Conservation (phyloP, 2,113 vertebrate species). For the Phoxinus phoxinus region DNA sequence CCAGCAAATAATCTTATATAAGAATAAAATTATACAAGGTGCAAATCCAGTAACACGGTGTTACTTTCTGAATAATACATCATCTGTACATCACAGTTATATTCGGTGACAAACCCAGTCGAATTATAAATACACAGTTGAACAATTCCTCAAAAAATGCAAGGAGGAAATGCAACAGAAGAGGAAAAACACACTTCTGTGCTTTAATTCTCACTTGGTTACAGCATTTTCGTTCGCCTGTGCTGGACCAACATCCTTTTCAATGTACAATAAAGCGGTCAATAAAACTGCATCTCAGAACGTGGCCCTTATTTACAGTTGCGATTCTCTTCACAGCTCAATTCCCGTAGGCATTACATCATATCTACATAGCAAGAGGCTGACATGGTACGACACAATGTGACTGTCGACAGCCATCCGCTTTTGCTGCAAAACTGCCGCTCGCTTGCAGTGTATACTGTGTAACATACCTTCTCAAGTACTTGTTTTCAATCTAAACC, state of each 20-base stretch:
- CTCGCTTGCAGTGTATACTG: neutral
- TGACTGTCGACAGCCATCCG: neutral
- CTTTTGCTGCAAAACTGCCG: neutral
- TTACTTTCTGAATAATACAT: slow-evolving; percentile 83
- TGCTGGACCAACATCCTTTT: slow-evolving; percentile 17
- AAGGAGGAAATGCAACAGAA: slow-evolving; percentile 42
- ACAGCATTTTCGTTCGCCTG: slow-evolving; percentile 20
- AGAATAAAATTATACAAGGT: slow-evolving; percentile 99
- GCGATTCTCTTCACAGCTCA: slow-evolving; percentile 11
- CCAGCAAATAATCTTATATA: slow-evolving; percentile 93
- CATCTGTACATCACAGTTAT: slow-evolving; percentile 96
- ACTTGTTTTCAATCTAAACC: neutral
- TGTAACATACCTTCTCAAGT: slow-evolving; percentile 30
- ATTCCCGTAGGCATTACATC: slow-evolving; percentile 13
- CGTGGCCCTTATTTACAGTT: slow-evolving; percentile 43
- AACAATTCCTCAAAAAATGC: neutral
- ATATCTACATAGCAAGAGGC: neutral
- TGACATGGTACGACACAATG: neutral
- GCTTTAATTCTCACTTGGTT: slow-evolving; percentile 21
- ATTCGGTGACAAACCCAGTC: slow-evolving; percentile 56
- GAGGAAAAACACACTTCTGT: slow-evolving; percentile 25
- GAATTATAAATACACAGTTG: slow-evolving; percentile 19
- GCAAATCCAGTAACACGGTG: slow-evolving; percentile 84
- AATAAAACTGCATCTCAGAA: slow-evolving; percentile 14
- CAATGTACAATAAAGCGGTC: slow-evolving; percentile 8